These are phyloP conservation scores for Xenentodon cancila DNA, from an alignment of 2,797 vertebrate genomes.

Conservation along the genomic window DNA sequence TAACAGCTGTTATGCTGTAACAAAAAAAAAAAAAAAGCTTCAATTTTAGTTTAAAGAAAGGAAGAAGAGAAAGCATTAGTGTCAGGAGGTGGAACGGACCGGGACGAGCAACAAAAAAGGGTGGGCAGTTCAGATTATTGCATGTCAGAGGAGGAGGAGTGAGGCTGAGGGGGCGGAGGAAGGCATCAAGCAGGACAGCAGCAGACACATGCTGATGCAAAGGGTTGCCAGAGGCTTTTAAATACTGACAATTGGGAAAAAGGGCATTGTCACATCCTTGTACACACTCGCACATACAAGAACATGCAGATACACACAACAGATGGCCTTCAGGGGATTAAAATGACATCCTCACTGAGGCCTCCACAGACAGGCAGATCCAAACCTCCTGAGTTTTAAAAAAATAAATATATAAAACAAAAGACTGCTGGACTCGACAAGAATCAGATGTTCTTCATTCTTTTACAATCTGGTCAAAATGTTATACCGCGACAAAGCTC, in stretches of 20 bases:
- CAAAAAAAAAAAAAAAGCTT: conserved; percentile 43
- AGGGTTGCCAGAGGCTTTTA: conserved; percentile 58
- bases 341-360: conserved; percentile 48
- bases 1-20: background rate
- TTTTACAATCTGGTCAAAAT: conserved; percentile 29
- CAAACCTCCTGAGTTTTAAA: conserved; percentile 33
- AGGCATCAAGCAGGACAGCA: conserved; percentile 42
- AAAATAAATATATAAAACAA: conserved; percentile 5
- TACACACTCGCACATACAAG: conserved; percentile 18
- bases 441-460: conserved; percentile 2
- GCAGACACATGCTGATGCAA: conserved; percentile 19
- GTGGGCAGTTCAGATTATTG: conserved; percentile 39
- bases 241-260: conserved; percentile 70
- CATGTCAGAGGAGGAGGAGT: conserved; percentile 38
- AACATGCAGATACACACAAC: conserved; percentile 34
- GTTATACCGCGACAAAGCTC: conserved; percentile 25
- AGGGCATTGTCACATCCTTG: conserved; percentile 64
- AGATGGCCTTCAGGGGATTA: conserved; percentile 75
- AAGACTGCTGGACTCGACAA: conserved; percentile 23
- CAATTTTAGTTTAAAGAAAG: background rate
- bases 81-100: background rate
- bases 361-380: conserved; percentile 39
- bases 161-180: conserved; percentile 8
- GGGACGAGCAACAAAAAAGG: background rate
- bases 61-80: background rate